Evolutionary conservation across 2,888 invertebrate species (phyloP).

Genomic region (Diabrotica balteata): DNA sequence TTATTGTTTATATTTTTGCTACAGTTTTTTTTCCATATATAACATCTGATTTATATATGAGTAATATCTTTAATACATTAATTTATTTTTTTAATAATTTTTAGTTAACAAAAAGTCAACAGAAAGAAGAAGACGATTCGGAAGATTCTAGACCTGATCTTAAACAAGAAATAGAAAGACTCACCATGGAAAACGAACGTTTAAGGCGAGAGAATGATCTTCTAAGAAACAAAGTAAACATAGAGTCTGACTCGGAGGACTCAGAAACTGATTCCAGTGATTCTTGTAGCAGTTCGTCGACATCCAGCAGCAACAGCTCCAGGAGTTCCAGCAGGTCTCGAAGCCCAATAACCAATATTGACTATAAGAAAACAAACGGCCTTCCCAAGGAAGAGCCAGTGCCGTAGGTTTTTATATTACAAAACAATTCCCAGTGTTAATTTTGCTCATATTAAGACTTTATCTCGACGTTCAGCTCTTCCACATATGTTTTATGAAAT

Average conservation of each 20-base stretch:
- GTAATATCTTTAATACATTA: too few relatives aligned
- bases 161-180: slow-evolving; percentile 69
- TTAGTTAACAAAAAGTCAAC: slow-evolving; percentile 66
- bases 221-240: slow-evolving; percentile 59
- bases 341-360: slow-evolving; percentile 42
- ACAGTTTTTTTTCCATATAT: too few relatives aligned
- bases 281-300: slow-evolving; percentile 53
- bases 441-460: slow-evolving; percentile 7
- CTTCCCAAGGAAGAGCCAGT: slow-evolving; percentile 36
- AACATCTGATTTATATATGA: too few relatives aligned
- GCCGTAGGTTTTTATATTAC: background rate
- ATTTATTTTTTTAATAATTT: slow-evolving; percentile 1
- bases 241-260: slow-evolving; percentile 59
- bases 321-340: slow-evolving; percentile 39
- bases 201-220: slow-evolving; percentile 70
- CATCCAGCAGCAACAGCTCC: slow-evolving; percentile 41
- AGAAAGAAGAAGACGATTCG: slow-evolving; percentile 55
- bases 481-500: background rate
- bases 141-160: slow-evolving; percentile 58
- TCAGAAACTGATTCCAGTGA: slow-evolving; percentile 63
- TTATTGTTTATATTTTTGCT: too few relatives aligned
- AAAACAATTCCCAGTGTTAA: background rate
- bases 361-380: slow-evolving; percentile 53
- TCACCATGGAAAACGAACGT: slow-evolving; percentile 69
- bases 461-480: background rate